Evolutionary conservation across 2,888 invertebrate genomes (phyloP).

Genomic region (Diabrotica balteata): DNA sequence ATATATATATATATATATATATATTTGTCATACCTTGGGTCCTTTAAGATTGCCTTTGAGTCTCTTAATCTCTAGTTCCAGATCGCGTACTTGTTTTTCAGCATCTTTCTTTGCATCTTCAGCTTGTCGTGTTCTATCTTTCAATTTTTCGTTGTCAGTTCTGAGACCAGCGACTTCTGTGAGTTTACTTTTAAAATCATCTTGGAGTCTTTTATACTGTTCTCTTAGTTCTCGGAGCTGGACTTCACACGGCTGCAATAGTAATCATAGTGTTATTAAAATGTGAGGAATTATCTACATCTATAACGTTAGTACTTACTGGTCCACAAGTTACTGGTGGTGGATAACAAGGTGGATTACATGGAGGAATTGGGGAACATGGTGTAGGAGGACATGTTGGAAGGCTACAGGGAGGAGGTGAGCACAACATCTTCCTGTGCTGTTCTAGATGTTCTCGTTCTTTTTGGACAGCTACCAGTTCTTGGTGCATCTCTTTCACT

Average conservation of each 20-base stretch:
- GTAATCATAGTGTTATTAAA: constrained; percentile 20
- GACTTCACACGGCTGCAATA: constrained; percentile 63
- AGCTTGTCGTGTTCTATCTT: constrained; percentile 57
- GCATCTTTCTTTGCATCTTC: constrained; percentile 63
- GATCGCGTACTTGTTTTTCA: constrained; percentile 67
- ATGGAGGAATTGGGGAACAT: constrained; percentile 49
- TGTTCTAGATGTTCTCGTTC: constrained; percentile 64
- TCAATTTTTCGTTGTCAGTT: constrained; percentile 63
- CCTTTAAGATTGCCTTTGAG: constrained; percentile 53
- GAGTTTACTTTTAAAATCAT: constrained; percentile 73
- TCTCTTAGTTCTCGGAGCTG: constrained; percentile 68
- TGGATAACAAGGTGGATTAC: constrained; percentile 40
- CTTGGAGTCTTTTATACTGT: constrained; percentile 69
- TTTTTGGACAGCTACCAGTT: constrained; percentile 62
- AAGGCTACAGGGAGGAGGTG: constrained; percentile 52
- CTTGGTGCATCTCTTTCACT: constrained; percentile 65
- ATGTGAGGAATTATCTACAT: neutral
- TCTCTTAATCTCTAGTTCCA: constrained; percentile 63
- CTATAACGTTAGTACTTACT: constrained; percentile 25
- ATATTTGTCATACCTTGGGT: constrained; percentile 29
- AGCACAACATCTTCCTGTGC: constrained; percentile 53
- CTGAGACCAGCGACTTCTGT: constrained; percentile 68
- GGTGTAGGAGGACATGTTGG: constrained; percentile 45
- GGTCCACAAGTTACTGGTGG: constrained; percentile 20
- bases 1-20: too few relatives aligned